Evolutionary conservation across 2,797 vertebrate species (phyloP), one percentile per base, ranked within the genome.

Genomic region (Catamblyrhynchus diadema): DNA sequence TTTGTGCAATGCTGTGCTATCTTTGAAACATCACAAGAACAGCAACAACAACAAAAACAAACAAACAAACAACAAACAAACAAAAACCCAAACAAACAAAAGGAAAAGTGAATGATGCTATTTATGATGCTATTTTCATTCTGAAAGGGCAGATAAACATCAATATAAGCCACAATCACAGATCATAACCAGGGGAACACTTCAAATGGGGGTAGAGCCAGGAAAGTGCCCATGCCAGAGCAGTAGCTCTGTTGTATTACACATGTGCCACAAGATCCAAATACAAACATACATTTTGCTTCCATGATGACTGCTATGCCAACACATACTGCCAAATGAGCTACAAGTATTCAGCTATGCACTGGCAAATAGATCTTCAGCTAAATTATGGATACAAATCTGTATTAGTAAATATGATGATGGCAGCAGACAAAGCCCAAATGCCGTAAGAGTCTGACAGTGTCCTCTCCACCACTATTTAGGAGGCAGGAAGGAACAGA

Each of bases 331-430:
- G 90, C 81, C 79, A 91, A 87, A 75, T 41, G 67, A 92, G 81
- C 67, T 42, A 66, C 4, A 94, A 75, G 51, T 62, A 57, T 62
- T 79, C 66, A 79, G 66, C 66, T 66, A 47, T 12, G 57, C 37
- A 56, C n/a, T 65, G 19, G 74, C 53, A 93, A 86, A 84, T 51
- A 57, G 89, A 84, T 90, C 64, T 88, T 33, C 83, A 93, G 42
- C 53, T 93, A 60, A 39, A 73, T 82, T 89, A 73, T 50, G 41
- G 92, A 90, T 75, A 93, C 71, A 87, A 92, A 94, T 80, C 56
- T 53, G 61, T 66, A 78, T 59, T 75, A 85, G 50, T 33, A 94
- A 87, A 67, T 73, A 94, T 2, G 23, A 85, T 14, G 35, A 20
- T 15, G 45, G 53, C 53, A 90, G 83, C 70, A 84, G 59, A 81